phyloP scores from a whole-genome alignment of 2,797 vertebrate genomes.

The Cyprinella venusta region DNA sequence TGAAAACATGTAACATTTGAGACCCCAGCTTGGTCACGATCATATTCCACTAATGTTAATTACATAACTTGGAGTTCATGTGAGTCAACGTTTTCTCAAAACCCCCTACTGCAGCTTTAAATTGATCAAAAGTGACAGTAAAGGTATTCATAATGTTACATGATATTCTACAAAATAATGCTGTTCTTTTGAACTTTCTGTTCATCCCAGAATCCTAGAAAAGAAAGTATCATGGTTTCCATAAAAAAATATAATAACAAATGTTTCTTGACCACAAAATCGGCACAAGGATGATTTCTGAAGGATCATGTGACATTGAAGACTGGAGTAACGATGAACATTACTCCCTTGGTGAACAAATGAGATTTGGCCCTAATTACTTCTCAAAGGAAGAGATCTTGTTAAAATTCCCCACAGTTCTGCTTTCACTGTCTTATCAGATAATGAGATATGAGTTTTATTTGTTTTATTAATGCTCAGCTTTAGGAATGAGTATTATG shows the following conservation, averaged over 20 bases:
- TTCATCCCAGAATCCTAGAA: neutral
- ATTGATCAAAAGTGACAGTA: neutral
- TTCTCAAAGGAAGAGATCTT: neutral
- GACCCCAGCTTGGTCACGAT: too few relatives aligned
- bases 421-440: neutral
- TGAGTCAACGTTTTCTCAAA: too few relatives aligned
- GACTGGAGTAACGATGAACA: neutral
- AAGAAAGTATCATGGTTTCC: neutral
- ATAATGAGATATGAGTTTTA: neutral
- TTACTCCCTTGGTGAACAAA: neutral
- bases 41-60: too few relatives aligned
- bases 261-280: neutral
- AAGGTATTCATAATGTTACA: neutral
- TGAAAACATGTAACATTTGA: too few relatives aligned
- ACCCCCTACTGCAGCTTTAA: too few relatives aligned
- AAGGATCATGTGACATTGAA: neutral
- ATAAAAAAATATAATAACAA: neutral
- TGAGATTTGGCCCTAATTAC: neutral
- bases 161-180: neutral
- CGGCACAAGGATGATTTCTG: neutral
- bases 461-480: constrained; percentile 9
- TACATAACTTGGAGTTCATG: too few relatives aligned
- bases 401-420: neutral
- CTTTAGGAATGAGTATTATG: neutral
- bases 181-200: neutral